phyloP scores from a whole-genome alignment of 2,113 vertebrate species.

The Phylloscopus trochiloides region DNA sequence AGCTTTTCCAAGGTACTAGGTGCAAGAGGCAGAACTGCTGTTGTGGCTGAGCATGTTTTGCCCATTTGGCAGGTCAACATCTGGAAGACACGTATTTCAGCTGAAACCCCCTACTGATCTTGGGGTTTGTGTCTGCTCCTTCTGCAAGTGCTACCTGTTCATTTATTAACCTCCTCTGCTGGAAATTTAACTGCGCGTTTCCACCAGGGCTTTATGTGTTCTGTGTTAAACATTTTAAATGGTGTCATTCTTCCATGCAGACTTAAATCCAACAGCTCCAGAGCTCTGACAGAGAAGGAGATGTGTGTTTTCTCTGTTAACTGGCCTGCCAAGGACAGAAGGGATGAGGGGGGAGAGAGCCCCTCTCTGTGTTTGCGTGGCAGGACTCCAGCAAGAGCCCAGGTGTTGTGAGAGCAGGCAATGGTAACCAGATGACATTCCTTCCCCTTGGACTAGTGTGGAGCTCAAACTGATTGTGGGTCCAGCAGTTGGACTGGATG shows the following conservation, averaged over 20 bases:
- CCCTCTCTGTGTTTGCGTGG: background rate
- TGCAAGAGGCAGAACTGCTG: background rate
- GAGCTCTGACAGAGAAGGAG: background rate
- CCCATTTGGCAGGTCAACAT: background rate
- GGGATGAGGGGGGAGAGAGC: background rate
- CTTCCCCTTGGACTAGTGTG: background rate
- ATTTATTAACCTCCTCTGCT: background rate
- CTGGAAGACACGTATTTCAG: constrained; percentile 5
- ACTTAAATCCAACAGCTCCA: background rate
- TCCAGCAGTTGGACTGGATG: background rate
- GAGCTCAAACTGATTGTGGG: background rate
- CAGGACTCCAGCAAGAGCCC: background rate
- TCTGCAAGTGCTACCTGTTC: background rate
- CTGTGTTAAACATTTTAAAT: background rate
- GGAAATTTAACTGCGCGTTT: background rate
- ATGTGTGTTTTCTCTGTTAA: constrained; percentile 28
- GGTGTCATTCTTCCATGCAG: background rate
- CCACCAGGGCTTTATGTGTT: background rate
- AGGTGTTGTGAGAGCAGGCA: constrained; percentile 17
- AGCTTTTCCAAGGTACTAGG: background rate
- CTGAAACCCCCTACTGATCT: background rate
- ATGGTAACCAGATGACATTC: constrained; percentile 60
- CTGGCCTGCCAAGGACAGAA: background rate
- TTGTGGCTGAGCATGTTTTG: background rate
- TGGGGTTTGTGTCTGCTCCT: background rate